Evolutionary conservation across 2,797 vertebrate genomes (phyloP).

Genomic region (Falco cherrug): DNA sequence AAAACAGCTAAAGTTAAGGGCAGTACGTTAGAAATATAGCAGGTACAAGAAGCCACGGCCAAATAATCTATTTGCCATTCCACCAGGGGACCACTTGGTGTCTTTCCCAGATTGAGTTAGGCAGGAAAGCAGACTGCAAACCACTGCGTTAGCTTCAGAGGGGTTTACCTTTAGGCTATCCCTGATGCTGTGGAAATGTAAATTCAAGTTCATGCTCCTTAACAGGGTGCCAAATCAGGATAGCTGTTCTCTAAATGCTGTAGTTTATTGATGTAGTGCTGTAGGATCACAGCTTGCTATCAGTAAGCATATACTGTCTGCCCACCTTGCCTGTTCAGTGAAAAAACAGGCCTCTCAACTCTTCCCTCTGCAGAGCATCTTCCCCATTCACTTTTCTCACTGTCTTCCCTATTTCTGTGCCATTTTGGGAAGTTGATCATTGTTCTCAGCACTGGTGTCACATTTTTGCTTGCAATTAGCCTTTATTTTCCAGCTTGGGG

Average conservation of each 20-base stretch:
- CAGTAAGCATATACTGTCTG: background rate
- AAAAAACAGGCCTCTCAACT: background rate
- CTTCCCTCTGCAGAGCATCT: background rate
- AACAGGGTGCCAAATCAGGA: background rate
- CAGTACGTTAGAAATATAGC: background rate
- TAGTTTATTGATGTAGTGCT: background rate
- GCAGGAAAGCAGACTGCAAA: background rate
- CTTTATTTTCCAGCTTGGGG: background rate
- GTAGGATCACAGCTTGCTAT: background rate
- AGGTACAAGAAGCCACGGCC: background rate
- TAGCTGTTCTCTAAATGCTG: background rate
- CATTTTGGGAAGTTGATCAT: background rate
- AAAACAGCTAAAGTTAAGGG: background rate
- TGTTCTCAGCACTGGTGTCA: background rate
- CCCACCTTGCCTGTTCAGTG: background rate
- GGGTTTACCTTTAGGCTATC: background rate
- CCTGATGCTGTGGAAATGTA: background rate
- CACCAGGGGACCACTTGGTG: background rate
- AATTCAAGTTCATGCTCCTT: background rate
- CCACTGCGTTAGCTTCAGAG: background rate
- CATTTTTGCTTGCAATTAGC: background rate
- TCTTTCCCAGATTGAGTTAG: background rate
- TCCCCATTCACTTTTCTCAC: background rate
- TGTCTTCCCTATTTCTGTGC: background rate
- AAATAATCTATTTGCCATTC: background rate